Evolutionary conservation across 2,888 invertebrate genomes (phyloP).

Genomic region (Hipparchia semele): DNA sequence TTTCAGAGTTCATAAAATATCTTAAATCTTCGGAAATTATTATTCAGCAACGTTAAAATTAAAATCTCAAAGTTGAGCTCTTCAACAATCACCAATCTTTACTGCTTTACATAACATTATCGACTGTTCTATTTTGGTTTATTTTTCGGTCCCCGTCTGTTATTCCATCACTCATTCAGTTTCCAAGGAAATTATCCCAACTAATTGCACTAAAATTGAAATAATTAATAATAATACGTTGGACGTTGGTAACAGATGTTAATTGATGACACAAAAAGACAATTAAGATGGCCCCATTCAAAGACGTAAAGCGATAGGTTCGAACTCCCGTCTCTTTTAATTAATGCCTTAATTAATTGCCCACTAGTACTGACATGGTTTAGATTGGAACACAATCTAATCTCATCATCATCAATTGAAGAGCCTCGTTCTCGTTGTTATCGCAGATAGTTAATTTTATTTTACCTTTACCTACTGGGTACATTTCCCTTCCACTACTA

Average conservation of each 20-base stretch:
- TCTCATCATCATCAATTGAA: not conserved
- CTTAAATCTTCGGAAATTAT: too few relatives aligned
- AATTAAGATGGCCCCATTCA: not conserved
- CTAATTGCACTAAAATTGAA: not conserved
- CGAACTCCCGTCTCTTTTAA: not conserved
- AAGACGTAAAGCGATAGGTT: not conserved
- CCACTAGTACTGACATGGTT: not conserved
- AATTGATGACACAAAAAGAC: constrained; percentile 7
- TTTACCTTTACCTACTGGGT: too few relatives aligned
- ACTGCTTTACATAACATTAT: not conserved
- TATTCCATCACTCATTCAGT: not conserved
- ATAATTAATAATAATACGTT: too few relatives aligned
- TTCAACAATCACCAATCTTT: too few relatives aligned
- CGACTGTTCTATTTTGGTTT: not conserved
- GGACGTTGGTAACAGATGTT: not conserved
- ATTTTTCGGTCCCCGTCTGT: not conserved
- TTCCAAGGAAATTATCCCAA: not conserved
- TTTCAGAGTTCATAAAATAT: too few relatives aligned
- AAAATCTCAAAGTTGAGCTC: too few relatives aligned
- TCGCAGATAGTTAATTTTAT: too few relatives aligned
- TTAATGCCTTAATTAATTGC: constrained; percentile 1
- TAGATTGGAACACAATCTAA: not conserved
- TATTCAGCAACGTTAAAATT: too few relatives aligned
- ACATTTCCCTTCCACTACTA: too few relatives aligned
- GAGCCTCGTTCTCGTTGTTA: not conserved